A percentile compares a stretch with the other conserved stretches of the same genome.
phyloP scores from a whole-genome alignment of 2,888 invertebrate genomes.

The Eupeodes luniger region DNA sequence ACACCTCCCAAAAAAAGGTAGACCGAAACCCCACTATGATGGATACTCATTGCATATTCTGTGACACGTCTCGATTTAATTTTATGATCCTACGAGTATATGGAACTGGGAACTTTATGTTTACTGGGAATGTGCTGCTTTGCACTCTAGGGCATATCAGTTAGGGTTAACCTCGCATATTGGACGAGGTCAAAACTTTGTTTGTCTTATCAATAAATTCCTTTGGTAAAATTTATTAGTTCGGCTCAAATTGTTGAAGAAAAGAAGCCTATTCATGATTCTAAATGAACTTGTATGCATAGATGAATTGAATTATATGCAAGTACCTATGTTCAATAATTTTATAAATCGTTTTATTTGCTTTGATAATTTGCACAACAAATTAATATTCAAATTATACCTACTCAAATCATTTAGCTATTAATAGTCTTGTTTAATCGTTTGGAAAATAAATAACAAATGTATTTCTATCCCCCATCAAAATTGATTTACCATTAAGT shows the following conservation, averaged over 20 bases:
- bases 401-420: background rate
- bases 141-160: conserved; percentile 51
- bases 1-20: conserved; percentile 34
- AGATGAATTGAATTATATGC: background rate
- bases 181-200: conserved; percentile 18
- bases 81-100: conserved; percentile 64
- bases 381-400: background rate
- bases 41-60: conserved; percentile 71
- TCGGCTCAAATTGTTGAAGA: background rate
- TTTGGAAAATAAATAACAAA: conserved; percentile 19
- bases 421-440: conserved; percentile 21
- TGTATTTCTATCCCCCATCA: background rate
- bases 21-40: conserved; percentile 51
- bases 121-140: conserved; percentile 24
- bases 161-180: conserved; percentile 40
- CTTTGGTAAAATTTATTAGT: background rate
- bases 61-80: conserved; percentile 67
- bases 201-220: background rate
- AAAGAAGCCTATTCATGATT: background rate
- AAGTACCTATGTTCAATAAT: background rate
- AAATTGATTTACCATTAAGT: conserved; percentile 29
- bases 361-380: background rate
- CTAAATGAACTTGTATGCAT: no score
- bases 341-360: background rate
- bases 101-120: conserved; percentile 44